Base-by-base conservation (phyloP, 2,797 vertebrate genomes). In the Trachops cirrhosus region DNA sequence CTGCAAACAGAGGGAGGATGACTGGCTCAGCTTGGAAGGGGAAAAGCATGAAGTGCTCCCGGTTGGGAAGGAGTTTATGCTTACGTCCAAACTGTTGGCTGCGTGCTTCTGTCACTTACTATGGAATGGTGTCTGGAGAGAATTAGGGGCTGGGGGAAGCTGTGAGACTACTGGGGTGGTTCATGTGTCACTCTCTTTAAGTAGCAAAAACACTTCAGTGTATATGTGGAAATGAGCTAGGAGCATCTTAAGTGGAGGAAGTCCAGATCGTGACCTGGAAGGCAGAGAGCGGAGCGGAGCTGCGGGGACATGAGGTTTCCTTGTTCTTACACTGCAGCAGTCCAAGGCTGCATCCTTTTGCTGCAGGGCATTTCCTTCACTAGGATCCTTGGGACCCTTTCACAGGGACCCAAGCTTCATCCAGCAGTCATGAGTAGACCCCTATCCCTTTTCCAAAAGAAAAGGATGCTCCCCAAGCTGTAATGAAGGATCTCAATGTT, bases 111-210 rank as follows among this genome's bases (percentile, higher is more conserved):
- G 90, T 84, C 83, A 16, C 95, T 93, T 96, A 87, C 96, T 83
- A 62, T 50, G 92, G 80, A 97, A 85, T 86, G 74, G 0, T 96
- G 86, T 97, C 95, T 75, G 70, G 95, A 97, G 97, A 92, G 96
- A 97, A 74, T 87, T 85, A 73, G 94, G 68, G 90, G 70, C 95
- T 94, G 88, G 86, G 89, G 80, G 86, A 95, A 97, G 97, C 97
- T 97, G 95, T 57, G 91, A 92, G 44, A 90, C 73, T 96, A 84
- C 92, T 94, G 96, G 96, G 59, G 88, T 93, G 95, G 92, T 93
- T 95, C 94, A n/a, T 94, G 78, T 90, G 96, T 96, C 96, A 92
- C 84, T 97, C 95, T 97, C 77, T 96, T 96, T 92, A 95, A 97
- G 94, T 92, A 95, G 95, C 91, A 97, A 95, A 93, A 93, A 73